Conservation (phyloP, 2,888 invertebrate genomes). For the Hypomecis atomaria region DNA sequence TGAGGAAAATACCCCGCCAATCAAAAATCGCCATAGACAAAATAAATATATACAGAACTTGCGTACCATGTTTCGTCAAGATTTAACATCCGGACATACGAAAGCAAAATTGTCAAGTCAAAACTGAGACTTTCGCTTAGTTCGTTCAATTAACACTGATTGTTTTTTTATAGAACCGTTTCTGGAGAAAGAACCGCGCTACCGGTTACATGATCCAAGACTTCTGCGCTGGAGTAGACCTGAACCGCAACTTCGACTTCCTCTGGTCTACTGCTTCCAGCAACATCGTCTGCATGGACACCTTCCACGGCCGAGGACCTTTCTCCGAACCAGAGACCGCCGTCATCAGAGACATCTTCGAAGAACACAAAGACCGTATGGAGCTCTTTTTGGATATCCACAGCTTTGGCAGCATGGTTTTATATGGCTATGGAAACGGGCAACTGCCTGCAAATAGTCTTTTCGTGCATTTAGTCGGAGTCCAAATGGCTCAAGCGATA, state of each 20-base stretch:
- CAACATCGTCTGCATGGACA: slow-evolving; percentile 81
- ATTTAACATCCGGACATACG: too few relatives aligned
- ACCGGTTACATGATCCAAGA: slow-evolving; percentile 50
- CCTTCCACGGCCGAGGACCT: slow-evolving; percentile 84
- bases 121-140: too few relatives aligned
- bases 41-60: too few relatives aligned
- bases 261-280: slow-evolving; percentile 85
- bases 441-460: slow-evolving; percentile 73
- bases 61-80: too few relatives aligned
- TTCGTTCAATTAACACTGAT: not conserved
- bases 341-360: slow-evolving; percentile 83
- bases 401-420: slow-evolving; percentile 87
- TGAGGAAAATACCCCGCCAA: too few relatives aligned
- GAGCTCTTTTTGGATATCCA: slow-evolving; percentile 89
- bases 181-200: slow-evolving; percentile 83
- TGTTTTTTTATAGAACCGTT: slow-evolving; percentile 17
- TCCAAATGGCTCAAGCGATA: slow-evolving; percentile 68
- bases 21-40: too few relatives aligned
- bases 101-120: too few relatives aligned
- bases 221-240: slow-evolving; percentile 87
- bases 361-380: slow-evolving; percentile 71
- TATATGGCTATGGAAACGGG: slow-evolving; percentile 61
- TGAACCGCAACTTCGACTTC: slow-evolving; percentile 89
- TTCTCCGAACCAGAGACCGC: slow-evolving; percentile 88
- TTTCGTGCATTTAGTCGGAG: slow-evolving; percentile 63